A percentile compares a stretch with the other conserved stretches of the same genome.
Conservation (phyloP, 2,888 invertebrate genomes). For the Resseliella maxima region DNA sequence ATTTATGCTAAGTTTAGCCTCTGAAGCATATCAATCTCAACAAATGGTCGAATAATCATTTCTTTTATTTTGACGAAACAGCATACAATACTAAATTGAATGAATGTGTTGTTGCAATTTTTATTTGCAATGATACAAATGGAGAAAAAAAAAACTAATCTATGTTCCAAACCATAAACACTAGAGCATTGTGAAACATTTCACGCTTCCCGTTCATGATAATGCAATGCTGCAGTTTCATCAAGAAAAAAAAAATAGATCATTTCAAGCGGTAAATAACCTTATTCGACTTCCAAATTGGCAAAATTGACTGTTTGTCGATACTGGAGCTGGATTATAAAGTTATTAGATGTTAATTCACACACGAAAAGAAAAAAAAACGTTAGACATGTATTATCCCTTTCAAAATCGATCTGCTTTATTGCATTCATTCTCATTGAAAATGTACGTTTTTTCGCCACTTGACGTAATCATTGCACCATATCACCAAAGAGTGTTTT, state of each 20-base stretch:
- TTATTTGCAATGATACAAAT: constrained; percentile 13
- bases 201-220: constrained; percentile 28
- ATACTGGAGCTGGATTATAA: neutral
- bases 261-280: neutral
- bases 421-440: neutral
- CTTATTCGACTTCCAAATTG: constrained; percentile 6
- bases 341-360: neutral
- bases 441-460: neutral
- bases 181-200: neutral
- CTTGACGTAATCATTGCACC: constrained; percentile 14
- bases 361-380: neutral
- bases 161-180: constrained; percentile 8
- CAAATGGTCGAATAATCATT: constrained; percentile 18
- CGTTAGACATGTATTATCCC: neutral
- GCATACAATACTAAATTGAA: neutral
- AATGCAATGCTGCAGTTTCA: constrained; percentile 5
- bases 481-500: neutral
- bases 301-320: neutral
- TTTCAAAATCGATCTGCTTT: constrained; percentile 44
- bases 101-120: neutral
- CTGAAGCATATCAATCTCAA: constrained; percentile 30
- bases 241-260: neutral
- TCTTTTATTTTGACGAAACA: constrained; percentile 19
- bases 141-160: too few species aligned
- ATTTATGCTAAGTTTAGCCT: constrained; percentile 32